Conservation (phyloP, 2,888 invertebrate species). For the Arctia plantaginis region DNA sequence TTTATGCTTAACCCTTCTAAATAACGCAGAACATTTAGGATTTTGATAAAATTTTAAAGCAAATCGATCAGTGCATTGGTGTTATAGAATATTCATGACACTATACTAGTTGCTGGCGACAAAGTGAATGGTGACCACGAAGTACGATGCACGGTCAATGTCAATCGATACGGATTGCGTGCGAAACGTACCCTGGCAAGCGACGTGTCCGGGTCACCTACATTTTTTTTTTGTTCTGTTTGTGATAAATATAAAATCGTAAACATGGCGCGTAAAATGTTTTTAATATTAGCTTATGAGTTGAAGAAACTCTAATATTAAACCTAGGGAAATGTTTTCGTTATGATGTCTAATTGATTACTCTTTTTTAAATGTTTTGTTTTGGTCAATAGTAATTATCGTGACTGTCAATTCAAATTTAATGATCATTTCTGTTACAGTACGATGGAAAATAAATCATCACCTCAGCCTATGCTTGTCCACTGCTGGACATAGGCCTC, state of each 20-base stretch:
- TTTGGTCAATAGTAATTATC: slow-evolving; percentile 27
- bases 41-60: background rate
- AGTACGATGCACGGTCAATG: slow-evolving; percentile 68
- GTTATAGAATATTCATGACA: slow-evolving; percentile 58
- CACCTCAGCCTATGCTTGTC: too few relatives aligned
- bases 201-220: slow-evolving; percentile 45
- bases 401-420: slow-evolving; percentile 12
- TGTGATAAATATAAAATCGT: slow-evolving; percentile 1
- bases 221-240: slow-evolving; percentile 22
- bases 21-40: background rate
- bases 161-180: slow-evolving; percentile 62
- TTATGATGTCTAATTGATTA: background rate
- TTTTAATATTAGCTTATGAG: background rate
- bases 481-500: too few relatives aligned
- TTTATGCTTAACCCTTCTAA: background rate
- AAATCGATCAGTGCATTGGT: slow-evolving; percentile 15
- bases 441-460: slow-evolving; percentile 5
- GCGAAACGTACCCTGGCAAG: slow-evolving; percentile 28
- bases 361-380: slow-evolving; percentile 25
- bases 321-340: background rate
- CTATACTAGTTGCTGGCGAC: slow-evolving; percentile 40
- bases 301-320: background rate
- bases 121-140: slow-evolving; percentile 61
- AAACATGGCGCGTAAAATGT: slow-evolving; percentile 4
- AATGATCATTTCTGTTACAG: slow-evolving; percentile 23